Percentiles rank a stretch among this genome's conserved stretches.
These are phyloP conservation scores for Eumacrocentrus americanus DNA, from an alignment of 2,888 invertebrate species.

Conservation along the genomic window DNA sequence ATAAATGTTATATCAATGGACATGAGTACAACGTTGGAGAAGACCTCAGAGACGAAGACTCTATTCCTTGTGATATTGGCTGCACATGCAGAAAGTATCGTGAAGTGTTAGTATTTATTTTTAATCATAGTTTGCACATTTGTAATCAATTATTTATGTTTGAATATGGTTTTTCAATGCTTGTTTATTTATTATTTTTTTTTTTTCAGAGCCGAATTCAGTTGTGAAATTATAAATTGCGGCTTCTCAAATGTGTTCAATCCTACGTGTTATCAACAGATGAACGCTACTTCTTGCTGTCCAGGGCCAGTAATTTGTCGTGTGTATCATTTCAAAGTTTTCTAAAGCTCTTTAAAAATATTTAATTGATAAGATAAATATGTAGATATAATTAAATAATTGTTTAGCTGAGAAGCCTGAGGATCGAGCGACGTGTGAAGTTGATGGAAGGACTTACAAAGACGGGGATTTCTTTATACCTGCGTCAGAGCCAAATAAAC, in stretches of 20 bases:
- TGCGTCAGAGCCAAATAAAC: conserved; percentile 34
- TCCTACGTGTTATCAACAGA: conserved; percentile 39
- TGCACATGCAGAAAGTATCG: conserved; percentile 36
- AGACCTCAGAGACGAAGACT: conserved; percentile 39
- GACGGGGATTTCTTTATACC: conserved; percentile 47
- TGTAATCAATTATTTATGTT: neutral
- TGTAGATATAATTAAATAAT: neutral
- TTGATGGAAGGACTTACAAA: conserved; percentile 43
- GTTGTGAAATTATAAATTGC: conserved; percentile 45
- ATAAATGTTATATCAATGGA: conserved; percentile 47
- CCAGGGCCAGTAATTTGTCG: conserved; percentile 41
- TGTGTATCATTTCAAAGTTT: too few species aligned
- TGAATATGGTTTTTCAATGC: neutral
- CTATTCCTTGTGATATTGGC: conserved; percentile 45
- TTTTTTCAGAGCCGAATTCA: conserved; percentile 37
- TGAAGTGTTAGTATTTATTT: conserved; percentile 38
- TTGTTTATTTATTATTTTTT: neutral
- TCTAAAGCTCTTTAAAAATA: too few species aligned
- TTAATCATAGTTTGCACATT: too few species aligned
- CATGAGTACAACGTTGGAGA: conserved; percentile 45
- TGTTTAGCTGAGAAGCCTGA: conserved; percentile 39
- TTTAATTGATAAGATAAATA: too few species aligned
- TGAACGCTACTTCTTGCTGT: conserved; percentile 37
- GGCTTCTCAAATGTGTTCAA: neutral
- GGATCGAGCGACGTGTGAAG: conserved; percentile 42